A percentile compares a stretch with the other conserved stretches of the same genome.
These are phyloP conservation scores for Pecten maximus DNA, from an alignment of 2,888 invertebrate genomes.

Conservation along the genomic window DNA sequence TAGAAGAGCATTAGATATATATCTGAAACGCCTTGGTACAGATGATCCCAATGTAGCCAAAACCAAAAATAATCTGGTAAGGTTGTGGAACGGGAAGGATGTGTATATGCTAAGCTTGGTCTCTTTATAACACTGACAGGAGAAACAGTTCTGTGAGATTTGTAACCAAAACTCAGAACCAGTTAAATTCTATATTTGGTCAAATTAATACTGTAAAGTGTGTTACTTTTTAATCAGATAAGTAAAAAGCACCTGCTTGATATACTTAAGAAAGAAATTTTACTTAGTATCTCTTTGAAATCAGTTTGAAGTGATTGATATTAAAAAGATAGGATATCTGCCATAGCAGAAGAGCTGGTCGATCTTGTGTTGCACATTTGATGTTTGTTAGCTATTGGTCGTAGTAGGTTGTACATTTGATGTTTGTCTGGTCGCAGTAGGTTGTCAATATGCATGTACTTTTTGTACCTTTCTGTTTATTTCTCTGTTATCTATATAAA, in stretches of 20 bases:
- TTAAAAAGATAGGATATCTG: too few relatives aligned
- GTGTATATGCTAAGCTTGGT: background rate
- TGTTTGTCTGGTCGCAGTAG: background rate
- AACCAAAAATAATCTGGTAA: slow-evolving; percentile 97
- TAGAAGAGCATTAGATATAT: slow-evolving; percentile 98
- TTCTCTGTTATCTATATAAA: background rate
- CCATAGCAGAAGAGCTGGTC: background rate
- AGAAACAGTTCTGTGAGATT: background rate
- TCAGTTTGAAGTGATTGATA: too few relatives aligned
- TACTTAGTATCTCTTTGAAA: too few relatives aligned
- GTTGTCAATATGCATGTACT: slow-evolving; percentile 1
- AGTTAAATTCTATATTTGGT: too few relatives aligned
- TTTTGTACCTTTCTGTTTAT: background rate
- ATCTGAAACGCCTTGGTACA: slow-evolving; percentile 94
- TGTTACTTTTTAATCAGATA: too few relatives aligned
- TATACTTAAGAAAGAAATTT: too few relatives aligned
- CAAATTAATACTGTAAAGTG: too few relatives aligned
- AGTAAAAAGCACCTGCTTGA: too few relatives aligned
- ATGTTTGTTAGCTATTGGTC: background rate
- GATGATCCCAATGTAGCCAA: slow-evolving; percentile 98
- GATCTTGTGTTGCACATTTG: background rate
- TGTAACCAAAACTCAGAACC: too few relatives aligned
- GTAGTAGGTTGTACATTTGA: background rate
- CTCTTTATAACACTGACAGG: background rate
- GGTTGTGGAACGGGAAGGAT: slow-evolving; percentile 41